Percentiles rank a stretch among this genome's conserved stretches.
These are phyloP conservation scores for Euura saliciscinereae DNA, from an alignment of 1,140 invertebrate species.

Conservation along the genomic window DNA sequence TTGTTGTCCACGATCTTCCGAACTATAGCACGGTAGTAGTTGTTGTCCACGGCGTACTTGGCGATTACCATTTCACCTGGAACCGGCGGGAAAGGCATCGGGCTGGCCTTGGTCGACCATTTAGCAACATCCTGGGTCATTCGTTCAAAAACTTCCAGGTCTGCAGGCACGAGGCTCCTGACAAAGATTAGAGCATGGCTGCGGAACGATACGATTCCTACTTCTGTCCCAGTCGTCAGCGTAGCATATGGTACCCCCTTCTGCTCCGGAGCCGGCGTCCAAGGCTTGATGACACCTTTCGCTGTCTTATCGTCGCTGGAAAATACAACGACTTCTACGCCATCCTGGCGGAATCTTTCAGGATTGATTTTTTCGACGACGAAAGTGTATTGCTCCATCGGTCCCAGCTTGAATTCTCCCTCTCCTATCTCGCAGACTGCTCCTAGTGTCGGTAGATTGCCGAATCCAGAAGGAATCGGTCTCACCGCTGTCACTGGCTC, in stretches of 20 bases:
- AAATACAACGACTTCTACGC: background rate
- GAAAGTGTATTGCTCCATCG: background rate
- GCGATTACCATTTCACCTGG: conserved; percentile 45
- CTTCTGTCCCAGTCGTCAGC: conserved; percentile 35
- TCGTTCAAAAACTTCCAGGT: conserved; percentile 33
- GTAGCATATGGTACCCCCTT: conserved; percentile 27
- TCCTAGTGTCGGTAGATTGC: conserved; percentile 27
- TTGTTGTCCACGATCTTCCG: conserved; percentile 31
- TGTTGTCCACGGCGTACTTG: conserved; percentile 38
- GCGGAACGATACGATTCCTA: conserved; percentile 34
- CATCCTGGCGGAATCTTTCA: background rate
- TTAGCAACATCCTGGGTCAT: conserved; percentile 43
- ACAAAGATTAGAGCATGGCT: conserved; percentile 35
- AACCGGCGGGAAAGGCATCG: conserved; percentile 34
- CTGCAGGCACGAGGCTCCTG: conserved; percentile 30
- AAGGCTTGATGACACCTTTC: conserved; percentile 32
- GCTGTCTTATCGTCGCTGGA: background rate
- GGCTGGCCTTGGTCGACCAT: conserved; percentile 25
- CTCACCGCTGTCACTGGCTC: conserved; percentile 16
- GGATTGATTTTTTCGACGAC: background rate
- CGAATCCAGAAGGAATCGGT: conserved; percentile 26
- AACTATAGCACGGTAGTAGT: conserved; percentile 50
- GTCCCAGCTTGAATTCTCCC: background rate
- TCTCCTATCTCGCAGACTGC: conserved; percentile 28
- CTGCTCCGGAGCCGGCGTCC: conserved; percentile 36